phyloP scores from a whole-genome alignment of 2,113 vertebrate species.

The Corythornis madagascariensis region DNA sequence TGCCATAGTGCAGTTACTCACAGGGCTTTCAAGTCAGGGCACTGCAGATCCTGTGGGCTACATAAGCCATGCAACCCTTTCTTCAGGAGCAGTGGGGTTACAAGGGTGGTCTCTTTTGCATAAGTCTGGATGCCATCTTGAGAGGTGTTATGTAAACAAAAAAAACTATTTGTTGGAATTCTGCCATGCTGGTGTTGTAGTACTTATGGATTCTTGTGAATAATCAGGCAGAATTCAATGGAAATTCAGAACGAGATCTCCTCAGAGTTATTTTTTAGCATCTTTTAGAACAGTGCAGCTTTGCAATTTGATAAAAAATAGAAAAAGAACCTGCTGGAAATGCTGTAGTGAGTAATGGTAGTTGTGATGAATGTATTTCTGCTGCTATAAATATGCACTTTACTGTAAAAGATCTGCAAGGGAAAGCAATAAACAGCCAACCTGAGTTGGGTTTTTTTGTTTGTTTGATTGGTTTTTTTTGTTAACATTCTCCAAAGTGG shows the following conservation, averaged over 20 bases:
- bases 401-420: neutral
- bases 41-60: neutral
- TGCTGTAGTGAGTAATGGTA: neutral
- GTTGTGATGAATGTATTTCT: neutral
- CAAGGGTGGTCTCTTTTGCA: rapidly evolving
- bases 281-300: neutral
- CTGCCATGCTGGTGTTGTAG: neutral
- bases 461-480: neutral
- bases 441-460: neutral
- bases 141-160: neutral
- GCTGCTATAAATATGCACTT: neutral
- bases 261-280: neutral
- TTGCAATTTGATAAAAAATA: neutral
- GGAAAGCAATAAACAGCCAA: neutral
- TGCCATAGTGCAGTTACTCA: neutral
- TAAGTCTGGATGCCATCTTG: neutral
- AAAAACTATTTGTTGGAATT: neutral
- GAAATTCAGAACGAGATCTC: neutral
- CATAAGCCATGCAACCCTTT: rapidly evolving
- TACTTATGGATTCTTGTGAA: neutral
- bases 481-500: neutral
- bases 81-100: neutral
- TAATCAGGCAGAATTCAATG: neutral
- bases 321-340: neutral
- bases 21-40: neutral